Evolutionary conservation across 2,888 invertebrate genomes (phyloP), one percentile per base, ranked within the genome.

Genomic region (Criorhina ranunculi): DNA sequence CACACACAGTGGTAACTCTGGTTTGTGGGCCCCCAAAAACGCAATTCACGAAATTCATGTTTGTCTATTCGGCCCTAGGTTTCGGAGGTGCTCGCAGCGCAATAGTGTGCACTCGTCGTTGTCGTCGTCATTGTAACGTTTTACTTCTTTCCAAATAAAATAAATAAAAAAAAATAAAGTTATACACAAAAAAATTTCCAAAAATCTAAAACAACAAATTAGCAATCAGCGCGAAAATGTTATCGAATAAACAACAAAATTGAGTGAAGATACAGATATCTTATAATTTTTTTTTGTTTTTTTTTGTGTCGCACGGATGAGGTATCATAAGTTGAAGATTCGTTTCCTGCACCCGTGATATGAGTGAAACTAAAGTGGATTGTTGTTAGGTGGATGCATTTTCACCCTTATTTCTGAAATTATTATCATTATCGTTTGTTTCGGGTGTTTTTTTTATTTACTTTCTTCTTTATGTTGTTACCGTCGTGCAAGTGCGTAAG

Each of bases 21-120:
- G 88, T 89, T 88, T 82, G 87, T 88, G 89, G 87, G 88, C 88
- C 83, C 75, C 88, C 88, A 89, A 88, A 91, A 91, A 91, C 91
- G 91, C 91, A 91, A 90, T 90, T 91, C 90, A 89, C 89, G 89
- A 90, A 90, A 88, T 91, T 91, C 89, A 90, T 90, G 90, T 89
- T 90, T 90, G 90, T 91, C 91, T 91, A 91, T 92, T 92, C 91
- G 91, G 92, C 91, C 90, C 91, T 91, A 91, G 92, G 91, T 92
- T 91, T 91, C 91, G 92, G 91, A 91, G 90, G 91, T 91, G 92
- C 91, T 91, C 89, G 91, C 91, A 91, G 89, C 91, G 89, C 90
- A 89, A 88, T 88, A 90, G 89, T 89, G 89, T 90, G 91, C 91
- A 91, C 89, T 90, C 89, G 90, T 90, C 89, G 85, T 78, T 49